Evolutionary conservation across 2,113 vertebrate species (phyloP), one percentile per base, ranked within the genome.

Genomic region (Aptenodytes forsteri): DNA sequence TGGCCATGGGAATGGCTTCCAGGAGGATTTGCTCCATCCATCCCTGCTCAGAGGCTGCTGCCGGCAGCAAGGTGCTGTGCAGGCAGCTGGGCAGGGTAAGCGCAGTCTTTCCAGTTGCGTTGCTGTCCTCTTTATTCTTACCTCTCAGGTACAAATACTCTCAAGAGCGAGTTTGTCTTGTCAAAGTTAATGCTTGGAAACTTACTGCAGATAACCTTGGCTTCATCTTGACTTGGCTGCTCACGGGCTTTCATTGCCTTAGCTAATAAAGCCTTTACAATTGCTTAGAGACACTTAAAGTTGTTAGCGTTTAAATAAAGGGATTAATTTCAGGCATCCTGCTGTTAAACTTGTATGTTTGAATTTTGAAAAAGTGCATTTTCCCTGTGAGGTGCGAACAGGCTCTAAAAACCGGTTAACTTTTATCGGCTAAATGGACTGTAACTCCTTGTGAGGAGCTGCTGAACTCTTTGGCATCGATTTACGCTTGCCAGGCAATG

Each of bases 281-380:
- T 93, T 67, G 89, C 95, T 95, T 30, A 12, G 94, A 94, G 92
- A 82, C 89, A 44, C 44, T 78, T 87, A 16, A 75, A 83, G 65
- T 42, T 88, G 95, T 88, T 83, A 73, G 56, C 50, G 83, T 93
- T 95, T 72, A 69, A 97, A 97, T 89, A 67, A 91, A 91, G 61
- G 90, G 80, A 90, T 97, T 94, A 36, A 89, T 96, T 92, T 52
- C 87, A 14, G 72, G 64, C 64, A 26, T 91, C 95, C 94, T 56
- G 69, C 86, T 77, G 95, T 71, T 90, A 1, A 78, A 66, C 50
- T n/a, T 7, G 19, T 34, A 9, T 0, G 1, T 71, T 78, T 50
- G 52, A 38, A 42, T 82, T 66, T 93, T 56, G 92, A 87, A 58
- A 13, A 75, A 56, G 52, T 44, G 46, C 6, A 0, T 73, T 90